Base-by-base conservation (phyloP, 1,140 invertebrate genomes). In the Drosophila nasuta region DNA sequence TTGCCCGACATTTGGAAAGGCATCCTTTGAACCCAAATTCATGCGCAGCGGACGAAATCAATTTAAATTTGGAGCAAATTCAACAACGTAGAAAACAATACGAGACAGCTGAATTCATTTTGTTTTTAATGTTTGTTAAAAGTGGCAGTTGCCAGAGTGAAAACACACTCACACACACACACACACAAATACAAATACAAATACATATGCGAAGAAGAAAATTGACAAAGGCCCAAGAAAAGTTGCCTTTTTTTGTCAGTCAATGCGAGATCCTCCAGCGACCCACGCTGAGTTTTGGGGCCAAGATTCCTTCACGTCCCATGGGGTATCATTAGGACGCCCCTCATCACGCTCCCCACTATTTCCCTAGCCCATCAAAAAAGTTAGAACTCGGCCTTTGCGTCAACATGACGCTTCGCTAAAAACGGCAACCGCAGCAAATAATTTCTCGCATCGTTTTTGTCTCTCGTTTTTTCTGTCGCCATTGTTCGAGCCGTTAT, bases 391-490 rank as follows among this genome's bases (percentile, higher is more conserved):
- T 38, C 17, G 33, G 28, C 35, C 48, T 41, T 2, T 17, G 17
- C 48, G 66, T 20, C 72, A 71, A 59, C 70, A 54, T 75, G 28
- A 38, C 52, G 30, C 52, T 56, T 51, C 66, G 70, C 75, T 78
- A 58, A 78, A 78, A 70, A 78, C 75, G 75, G 76, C 75, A 68
- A 70, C 78, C 78, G 43, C 78, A 80, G 78, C 78, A 78, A 51
- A 80, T 80, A 68, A 80, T 80, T 80, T 80, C 70, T 80, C 69
- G 74, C 77, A 77, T 79, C 69, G 63, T 77, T 77, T 79, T 77
- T 77, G 57, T 68, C 46, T 73, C 11, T 38, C 15, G 10, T 63
- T n/a, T 33, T 48, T 54, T 49, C 43, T 45, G 38, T 33, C 43
- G 41, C 56, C 70, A 75, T 78, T 78, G 75, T 80, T 77, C 46